Percentiles rank a stretch among this genome's conserved stretches.
Conservation (phyloP, 1,140 invertebrate species). For the Drosophila sproati region DNA sequence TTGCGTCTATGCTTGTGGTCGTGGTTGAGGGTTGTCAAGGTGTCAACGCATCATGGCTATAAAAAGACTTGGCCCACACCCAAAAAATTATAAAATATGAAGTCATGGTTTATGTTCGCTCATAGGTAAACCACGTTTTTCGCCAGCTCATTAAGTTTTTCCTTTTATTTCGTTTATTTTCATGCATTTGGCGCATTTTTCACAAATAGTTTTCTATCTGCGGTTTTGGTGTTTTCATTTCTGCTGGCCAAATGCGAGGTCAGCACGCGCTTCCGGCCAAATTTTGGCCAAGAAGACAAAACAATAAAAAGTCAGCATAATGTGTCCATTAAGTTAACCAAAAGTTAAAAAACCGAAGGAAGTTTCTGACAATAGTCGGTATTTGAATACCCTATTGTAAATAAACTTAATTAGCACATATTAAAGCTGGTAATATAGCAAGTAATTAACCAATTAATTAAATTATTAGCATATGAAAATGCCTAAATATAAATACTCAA, state of each 20-base stretch:
- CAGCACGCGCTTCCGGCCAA: constrained; percentile 68
- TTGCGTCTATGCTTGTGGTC: not conserved
- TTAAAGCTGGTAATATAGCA: too few relatives aligned
- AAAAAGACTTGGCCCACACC: constrained; percentile 47
- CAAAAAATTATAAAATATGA: constrained; percentile 24
- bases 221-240: constrained; percentile 64
- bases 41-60: constrained; percentile 46
- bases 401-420: too few relatives aligned
- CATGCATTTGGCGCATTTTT: constrained; percentile 48
- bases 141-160: constrained; percentile 11
- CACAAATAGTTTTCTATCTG: constrained; percentile 5
- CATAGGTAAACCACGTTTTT: constrained; percentile 2
- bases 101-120: constrained; percentile 28
- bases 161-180: constrained; percentile 4
- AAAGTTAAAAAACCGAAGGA: constrained; percentile 6
- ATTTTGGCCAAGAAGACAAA: not conserved
- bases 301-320: constrained; percentile 22
- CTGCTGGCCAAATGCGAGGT: constrained; percentile 58
- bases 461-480: too few relatives aligned
- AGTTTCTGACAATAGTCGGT: not conserved
- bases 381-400: not conserved
- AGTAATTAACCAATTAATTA: too few relatives aligned
- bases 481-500: too few relatives aligned
- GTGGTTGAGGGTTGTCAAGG: constrained; percentile 26
- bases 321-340: constrained; percentile 61